Evolutionary conservation across 2,888 invertebrate species (phyloP).

Genomic region (Polietes domitor): DNA sequence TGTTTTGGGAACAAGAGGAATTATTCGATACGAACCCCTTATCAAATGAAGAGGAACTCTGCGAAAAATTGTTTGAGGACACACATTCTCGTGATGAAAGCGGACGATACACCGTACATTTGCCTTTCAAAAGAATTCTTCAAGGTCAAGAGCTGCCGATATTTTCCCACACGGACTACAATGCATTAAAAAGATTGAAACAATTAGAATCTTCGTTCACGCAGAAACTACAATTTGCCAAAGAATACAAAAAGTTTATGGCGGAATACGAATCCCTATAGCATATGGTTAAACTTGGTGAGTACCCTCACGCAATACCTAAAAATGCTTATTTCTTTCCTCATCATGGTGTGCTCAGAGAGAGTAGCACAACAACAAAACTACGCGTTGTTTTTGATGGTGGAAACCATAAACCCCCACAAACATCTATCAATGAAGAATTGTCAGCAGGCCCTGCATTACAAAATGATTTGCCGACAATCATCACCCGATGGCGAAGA

Average conservation of each 20-base stretch:
- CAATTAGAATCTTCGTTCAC: slow-evolving; percentile 38
- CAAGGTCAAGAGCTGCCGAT: background rate
- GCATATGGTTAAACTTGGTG: slow-evolving; percentile 52
- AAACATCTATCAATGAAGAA: slow-evolving; percentile 44
- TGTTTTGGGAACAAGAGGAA: slow-evolving; percentile 54
- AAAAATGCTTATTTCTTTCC: slow-evolving; percentile 45
- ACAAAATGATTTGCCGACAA: slow-evolving; percentile 43
- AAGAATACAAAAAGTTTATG: slow-evolving; percentile 35
- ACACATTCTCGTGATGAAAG: slow-evolving; percentile 18
- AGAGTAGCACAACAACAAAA: slow-evolving; percentile 54
- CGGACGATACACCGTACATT: slow-evolving; percentile 35
- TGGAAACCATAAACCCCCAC: slow-evolving; percentile 36
- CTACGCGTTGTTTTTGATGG: slow-evolving; percentile 43
- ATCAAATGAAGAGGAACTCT: slow-evolving; percentile 20
- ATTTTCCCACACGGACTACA: slow-evolving; percentile 46
- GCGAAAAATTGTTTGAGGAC: slow-evolving; percentile 40
- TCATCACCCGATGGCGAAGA: slow-evolving; percentile 33
- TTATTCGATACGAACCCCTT: background rate
- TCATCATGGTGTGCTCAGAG: slow-evolving; percentile 49
- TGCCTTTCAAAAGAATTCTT: slow-evolving; percentile 47
- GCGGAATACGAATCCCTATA: slow-evolving; percentile 40
- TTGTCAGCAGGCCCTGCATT: slow-evolving; percentile 36
- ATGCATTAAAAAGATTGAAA: slow-evolving; percentile 40
- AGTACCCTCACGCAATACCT: slow-evolving; percentile 48
- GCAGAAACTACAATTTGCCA: slow-evolving; percentile 11